Percentiles rank a stretch among this genome's conserved stretches.
These are phyloP conservation scores for Passer domesticus DNA, from an alignment of 2,113 vertebrate species.

Conservation along the genomic window DNA sequence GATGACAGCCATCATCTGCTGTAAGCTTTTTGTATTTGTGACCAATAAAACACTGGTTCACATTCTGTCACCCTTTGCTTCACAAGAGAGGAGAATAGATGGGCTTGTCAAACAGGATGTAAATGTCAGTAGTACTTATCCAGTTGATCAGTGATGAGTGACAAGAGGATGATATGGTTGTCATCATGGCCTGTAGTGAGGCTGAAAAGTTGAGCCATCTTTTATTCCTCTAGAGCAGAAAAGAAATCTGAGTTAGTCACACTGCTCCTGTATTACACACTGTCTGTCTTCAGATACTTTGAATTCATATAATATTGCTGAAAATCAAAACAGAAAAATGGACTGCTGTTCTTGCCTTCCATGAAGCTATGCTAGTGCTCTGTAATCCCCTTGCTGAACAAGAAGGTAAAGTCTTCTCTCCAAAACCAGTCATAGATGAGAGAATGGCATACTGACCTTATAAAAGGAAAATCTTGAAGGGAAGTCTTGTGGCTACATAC, in stretches of 20 bases:
- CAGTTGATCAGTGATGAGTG: slow-evolving; percentile 1
- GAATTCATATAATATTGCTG: neutral
- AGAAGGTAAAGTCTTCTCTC: neutral
- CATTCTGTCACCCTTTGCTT: neutral
- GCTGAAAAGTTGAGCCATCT: neutral
- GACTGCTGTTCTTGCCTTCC: neutral
- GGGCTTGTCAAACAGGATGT: neutral
- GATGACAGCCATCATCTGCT: neutral
- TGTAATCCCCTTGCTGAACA: neutral
- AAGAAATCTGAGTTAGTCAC: neutral
- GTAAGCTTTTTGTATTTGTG: neutral
- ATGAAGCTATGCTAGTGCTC: neutral
- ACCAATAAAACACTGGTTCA: neutral
- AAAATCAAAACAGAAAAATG: neutral
- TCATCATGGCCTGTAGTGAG: neutral
- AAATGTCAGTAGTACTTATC: neutral
- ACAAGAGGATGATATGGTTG: neutral
- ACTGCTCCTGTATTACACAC: neutral
- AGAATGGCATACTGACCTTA: neutral
- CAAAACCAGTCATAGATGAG: neutral
- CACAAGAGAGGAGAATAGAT: neutral
- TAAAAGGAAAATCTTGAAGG: neutral
- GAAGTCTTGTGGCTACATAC: neutral
- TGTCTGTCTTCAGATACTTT: neutral
- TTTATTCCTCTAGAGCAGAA: neutral